Evolutionary conservation across 2,797 vertebrate genomes (phyloP).

Genomic region (Rhabdomys pumilio): DNA sequence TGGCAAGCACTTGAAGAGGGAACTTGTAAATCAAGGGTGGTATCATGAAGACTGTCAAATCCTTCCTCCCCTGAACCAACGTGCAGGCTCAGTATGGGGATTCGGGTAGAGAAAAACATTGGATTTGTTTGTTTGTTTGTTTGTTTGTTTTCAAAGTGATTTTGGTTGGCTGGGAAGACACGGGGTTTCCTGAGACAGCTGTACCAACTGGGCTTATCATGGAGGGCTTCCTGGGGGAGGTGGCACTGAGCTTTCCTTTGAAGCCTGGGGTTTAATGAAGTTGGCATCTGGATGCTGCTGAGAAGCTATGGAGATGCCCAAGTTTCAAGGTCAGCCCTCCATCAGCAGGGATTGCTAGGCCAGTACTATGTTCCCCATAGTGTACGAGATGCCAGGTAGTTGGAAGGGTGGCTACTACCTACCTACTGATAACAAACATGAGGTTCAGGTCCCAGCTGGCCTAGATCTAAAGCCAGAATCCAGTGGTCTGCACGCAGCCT

Average conservation of each 20-base stretch:
- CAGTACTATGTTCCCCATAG: background rate
- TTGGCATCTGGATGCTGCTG: background rate
- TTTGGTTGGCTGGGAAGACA: background rate
- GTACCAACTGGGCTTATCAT: background rate
- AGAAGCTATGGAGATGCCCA: background rate
- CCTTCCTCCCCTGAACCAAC: background rate
- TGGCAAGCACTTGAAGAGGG: background rate
- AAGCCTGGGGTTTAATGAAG: background rate
- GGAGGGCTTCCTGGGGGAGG: slow-evolving; percentile 41
- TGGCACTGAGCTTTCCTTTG: background rate
- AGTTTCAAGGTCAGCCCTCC: background rate
- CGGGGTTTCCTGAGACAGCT: background rate
- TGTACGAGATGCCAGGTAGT: background rate
- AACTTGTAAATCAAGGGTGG: background rate
- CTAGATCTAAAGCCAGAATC: background rate
- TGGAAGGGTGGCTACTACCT: background rate
- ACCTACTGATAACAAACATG: background rate
- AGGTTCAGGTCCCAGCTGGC: background rate
- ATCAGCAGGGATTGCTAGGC: background rate
- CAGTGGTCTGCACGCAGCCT: background rate
- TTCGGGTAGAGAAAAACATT: slow-evolving; percentile 15
- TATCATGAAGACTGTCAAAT: background rate
- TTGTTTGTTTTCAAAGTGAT: background rate
- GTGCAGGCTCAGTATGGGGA: background rate
- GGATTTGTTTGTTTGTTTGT: background rate